Evolutionary conservation across 2,888 invertebrate genomes (phyloP).

Genomic region (Drosophila yooni): DNA sequence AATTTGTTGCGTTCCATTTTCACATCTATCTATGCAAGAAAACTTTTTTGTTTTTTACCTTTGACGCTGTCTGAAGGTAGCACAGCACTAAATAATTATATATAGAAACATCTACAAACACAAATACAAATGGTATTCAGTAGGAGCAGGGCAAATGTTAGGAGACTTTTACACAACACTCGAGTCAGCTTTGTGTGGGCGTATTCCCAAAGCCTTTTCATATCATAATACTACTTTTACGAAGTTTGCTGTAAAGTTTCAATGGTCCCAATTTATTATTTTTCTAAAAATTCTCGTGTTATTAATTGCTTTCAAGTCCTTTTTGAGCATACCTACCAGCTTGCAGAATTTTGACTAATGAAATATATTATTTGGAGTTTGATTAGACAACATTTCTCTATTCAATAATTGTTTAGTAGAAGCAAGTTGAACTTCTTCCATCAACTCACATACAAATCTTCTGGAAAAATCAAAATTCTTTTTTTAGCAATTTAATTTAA

Average conservation of each 20-base stretch:
- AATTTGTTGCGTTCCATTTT: conserved; percentile 77
- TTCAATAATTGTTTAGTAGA: not conserved
- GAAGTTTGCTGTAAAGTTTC: conserved; percentile 33
- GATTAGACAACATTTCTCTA: not conserved
- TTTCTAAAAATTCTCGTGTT: not conserved
- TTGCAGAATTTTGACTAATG: not conserved
- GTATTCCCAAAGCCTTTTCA: conserved; percentile 23
- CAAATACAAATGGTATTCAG: conserved; percentile 17
- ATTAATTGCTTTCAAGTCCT: not conserved
- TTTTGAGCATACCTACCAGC: not conserved
- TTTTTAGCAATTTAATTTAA: too few relatives aligned
- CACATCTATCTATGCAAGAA: conserved; percentile 37
- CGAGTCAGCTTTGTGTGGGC: conserved; percentile 38
- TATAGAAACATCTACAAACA: conserved; percentile 21
- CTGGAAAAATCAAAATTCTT: not conserved
- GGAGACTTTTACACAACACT: conserved; percentile 38
- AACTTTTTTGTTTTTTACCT: conserved; percentile 58
- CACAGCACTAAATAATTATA: conserved; percentile 59
- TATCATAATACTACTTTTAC: conserved; percentile 33
- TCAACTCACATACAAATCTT: not conserved
- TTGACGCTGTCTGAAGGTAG: conserved; percentile 74
- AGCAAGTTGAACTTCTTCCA: not conserved
- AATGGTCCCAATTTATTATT: not conserved
- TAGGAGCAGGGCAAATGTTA: conserved; percentile 19
- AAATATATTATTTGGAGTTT: not conserved